phyloP scores from a whole-genome alignment of 2,113 vertebrate species.

The Hymenochirus boettgeri region DNA sequence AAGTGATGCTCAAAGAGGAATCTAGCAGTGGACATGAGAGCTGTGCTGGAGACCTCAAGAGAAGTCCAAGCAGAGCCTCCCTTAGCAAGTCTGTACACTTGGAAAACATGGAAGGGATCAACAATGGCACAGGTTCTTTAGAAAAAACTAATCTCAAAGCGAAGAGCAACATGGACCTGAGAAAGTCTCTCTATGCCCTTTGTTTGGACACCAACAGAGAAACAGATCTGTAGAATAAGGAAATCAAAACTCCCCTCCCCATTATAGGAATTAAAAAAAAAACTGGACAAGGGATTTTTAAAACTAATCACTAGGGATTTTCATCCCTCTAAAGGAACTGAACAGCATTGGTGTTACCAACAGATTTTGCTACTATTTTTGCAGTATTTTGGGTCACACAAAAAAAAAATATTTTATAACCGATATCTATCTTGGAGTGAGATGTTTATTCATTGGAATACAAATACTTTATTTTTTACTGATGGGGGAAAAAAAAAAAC shows the following conservation, averaged over 20 bases:
- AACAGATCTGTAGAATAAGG: slow-evolving; percentile 79
- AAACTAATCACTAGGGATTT: slow-evolving; percentile 14
- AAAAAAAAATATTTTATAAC: slow-evolving; percentile 28
- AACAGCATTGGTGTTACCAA: slow-evolving; percentile 32
- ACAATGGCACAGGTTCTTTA: slow-evolving; percentile 53
- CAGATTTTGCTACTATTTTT: slow-evolving; percentile 25
- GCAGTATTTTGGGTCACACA: slow-evolving; percentile 28
- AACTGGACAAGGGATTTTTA: slow-evolving; percentile 11
- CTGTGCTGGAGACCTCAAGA: slow-evolving; percentile 57
- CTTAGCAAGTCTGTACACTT: slow-evolving; percentile 66
- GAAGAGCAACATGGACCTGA: slow-evolving; percentile 82
- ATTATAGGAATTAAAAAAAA: background rate
- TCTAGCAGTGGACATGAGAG: slow-evolving; percentile 55
- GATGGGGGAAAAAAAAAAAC: background rate
- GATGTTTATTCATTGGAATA: slow-evolving; percentile 4
- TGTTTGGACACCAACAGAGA: slow-evolving; percentile 83
- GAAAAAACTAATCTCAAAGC: slow-evolving; percentile 84
- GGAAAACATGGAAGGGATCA: slow-evolving; percentile 65
- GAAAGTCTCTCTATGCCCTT: slow-evolving; percentile 85
- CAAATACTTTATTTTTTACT: slow-evolving; percentile 30
- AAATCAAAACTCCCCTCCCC: background rate
- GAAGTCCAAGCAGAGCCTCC: slow-evolving; percentile 68
- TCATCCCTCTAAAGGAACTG: slow-evolving; percentile 11
- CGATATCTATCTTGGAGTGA: background rate
- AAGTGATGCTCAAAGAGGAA: slow-evolving; percentile 77